These are phyloP conservation scores for Rhyacichthys aspro DNA, from an alignment of 2,797 vertebrate genomes.

Conservation along the genomic window DNA sequence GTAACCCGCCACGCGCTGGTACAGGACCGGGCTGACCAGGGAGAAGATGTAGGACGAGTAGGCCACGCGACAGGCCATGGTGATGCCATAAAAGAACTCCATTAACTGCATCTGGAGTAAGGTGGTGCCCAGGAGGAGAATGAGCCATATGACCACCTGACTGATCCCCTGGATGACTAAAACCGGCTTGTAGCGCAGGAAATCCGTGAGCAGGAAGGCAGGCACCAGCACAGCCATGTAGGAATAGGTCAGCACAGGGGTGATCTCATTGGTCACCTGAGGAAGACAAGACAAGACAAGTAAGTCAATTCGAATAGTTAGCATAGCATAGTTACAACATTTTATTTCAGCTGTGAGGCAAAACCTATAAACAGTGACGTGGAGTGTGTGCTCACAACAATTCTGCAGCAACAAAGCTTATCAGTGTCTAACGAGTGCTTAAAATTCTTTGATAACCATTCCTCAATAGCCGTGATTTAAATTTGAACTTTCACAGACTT, in stretches of 20 bases:
- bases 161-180: constrained; percentile 91
- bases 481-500: constrained; percentile 2
- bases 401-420: background rate
- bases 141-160: constrained; percentile 88
- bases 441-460: background rate
- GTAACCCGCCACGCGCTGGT: constrained; percentile 92
- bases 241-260: constrained; percentile 89
- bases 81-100: constrained; percentile 94
- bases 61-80: constrained; percentile 94
- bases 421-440: no score
- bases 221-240: constrained; percentile 93
- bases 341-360: no score
- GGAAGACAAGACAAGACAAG: background rate
- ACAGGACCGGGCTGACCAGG: constrained; percentile 82
- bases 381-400: background rate
- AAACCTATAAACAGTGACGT: no score
- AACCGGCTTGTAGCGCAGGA: constrained; percentile 92
- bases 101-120: constrained; percentile 92
- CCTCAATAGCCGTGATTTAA: background rate
- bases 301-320: no score
- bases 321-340: no score
- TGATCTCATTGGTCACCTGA: constrained; percentile 95
- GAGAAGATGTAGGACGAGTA: constrained; percentile 99
- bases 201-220: constrained; percentile 91
- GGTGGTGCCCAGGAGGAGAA: constrained; percentile 82